Evolutionary conservation across 2,113 vertebrate species (phyloP).

Genomic region (Ariopsis seemanni): DNA sequence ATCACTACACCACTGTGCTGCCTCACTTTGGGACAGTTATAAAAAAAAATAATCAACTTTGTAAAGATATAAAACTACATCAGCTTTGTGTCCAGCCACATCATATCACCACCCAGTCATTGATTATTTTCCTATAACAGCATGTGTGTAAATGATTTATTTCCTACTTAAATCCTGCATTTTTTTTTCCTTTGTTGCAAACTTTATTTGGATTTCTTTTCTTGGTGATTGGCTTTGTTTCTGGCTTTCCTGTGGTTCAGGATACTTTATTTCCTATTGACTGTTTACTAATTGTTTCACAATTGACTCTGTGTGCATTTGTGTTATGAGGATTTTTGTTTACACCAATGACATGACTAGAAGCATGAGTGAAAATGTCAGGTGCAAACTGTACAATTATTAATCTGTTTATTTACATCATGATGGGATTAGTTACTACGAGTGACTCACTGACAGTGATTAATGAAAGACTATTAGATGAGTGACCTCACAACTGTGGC

Average conservation of each 20-base stretch:
- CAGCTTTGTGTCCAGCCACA: not conserved
- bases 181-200: not conserved
- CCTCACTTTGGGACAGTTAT: too few species aligned
- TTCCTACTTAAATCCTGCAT: not conserved
- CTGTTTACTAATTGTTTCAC: not conserved
- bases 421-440: not conserved
- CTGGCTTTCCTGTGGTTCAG: not conserved
- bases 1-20: too few species aligned
- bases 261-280: not conserved
- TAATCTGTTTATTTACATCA: not conserved
- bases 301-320: not conserved
- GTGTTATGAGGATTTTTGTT: not conserved
- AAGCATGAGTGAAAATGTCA: not conserved
- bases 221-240: not conserved
- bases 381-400: not conserved
- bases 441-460: slow-evolving; percentile 63
- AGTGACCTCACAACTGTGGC: slow-evolving; percentile 52
- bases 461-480: slow-evolving; percentile 66
- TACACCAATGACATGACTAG: not conserved
- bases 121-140: not conserved
- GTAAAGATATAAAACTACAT: not conserved
- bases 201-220: not conserved
- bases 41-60: not conserved
- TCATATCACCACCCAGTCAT: not conserved
- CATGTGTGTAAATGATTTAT: not conserved